phyloP scores from a whole-genome alignment of 2,888 invertebrate genomes.

The Merodon equestris region DNA sequence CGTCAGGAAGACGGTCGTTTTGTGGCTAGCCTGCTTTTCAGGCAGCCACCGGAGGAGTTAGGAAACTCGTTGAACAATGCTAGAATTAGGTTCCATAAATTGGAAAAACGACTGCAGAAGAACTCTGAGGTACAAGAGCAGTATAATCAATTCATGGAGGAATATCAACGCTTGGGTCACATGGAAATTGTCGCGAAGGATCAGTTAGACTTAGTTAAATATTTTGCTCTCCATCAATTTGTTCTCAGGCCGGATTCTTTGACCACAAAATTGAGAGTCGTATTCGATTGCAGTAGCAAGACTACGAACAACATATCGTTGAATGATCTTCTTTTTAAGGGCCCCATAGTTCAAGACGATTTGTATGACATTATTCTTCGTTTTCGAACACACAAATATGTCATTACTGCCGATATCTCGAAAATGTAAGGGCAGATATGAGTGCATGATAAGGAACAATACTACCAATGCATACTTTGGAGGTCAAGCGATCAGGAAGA shows the following conservation, averaged over 20 bases:
- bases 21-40: too few species aligned
- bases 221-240: slow-evolving; percentile 15
- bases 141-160: too few species aligned
- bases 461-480: slow-evolving; percentile 62
- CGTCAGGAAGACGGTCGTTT: too few species aligned
- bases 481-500: slow-evolving; percentile 27
- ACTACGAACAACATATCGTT: slow-evolving; percentile 50
- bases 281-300: slow-evolving; percentile 39
- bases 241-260: slow-evolving; percentile 14
- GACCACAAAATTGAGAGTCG: slow-evolving; percentile 51
- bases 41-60: not conserved
- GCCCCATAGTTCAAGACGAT: slow-evolving; percentile 45
- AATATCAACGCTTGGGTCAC: slow-evolving; percentile 15
- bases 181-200: slow-evolving; percentile 8
- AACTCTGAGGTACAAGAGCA: too few species aligned
- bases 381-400: slow-evolving; percentile 53
- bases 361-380: slow-evolving; percentile 47
- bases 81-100: too few species aligned
- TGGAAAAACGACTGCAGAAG: not conserved
- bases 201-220: not conserved
- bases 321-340: slow-evolving; percentile 53
- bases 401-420: slow-evolving; percentile 47
- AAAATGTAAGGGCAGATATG: slow-evolving; percentile 68
- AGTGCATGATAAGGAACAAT: slow-evolving; percentile 44
- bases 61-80: too few species aligned